Evolutionary conservation across 2,113 vertebrate species (phyloP), one percentile per base, ranked within the genome.

Genomic region (Cettia cetti): DNA sequence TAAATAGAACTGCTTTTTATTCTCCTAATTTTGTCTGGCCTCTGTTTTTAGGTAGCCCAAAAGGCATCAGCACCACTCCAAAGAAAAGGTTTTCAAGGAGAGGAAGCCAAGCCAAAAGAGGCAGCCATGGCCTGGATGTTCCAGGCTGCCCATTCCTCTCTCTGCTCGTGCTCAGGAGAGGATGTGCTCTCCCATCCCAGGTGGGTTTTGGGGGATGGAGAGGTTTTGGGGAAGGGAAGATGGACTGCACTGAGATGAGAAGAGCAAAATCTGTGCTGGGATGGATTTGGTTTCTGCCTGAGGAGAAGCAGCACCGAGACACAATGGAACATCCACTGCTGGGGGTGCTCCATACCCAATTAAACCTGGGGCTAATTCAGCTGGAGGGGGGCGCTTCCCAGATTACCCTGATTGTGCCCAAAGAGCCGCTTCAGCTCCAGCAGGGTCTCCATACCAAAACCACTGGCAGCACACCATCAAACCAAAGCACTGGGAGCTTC

Each of bases 111-210:
- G 17, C 4, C 21, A 11, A 8, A 52, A 20, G 13, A 22, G 3
- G 71, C 5, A 3, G 40, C 20, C 23, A 4, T 0, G 1, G 3
- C 40, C 5, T 8, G 63, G 47, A 9, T 20, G 56, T 21, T 35
- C 50, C 49, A 2, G 0, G 19, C 61, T 45, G 40, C 52, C 14
- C 2, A 3, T 12, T 54, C 6, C 64, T 16, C 28, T 37, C 39
- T 27, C 33, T 8, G 22, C 39, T 4, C 1, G 0, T 3, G 16
- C 13, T 1, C 54, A 3, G 7, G 47, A 2, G 2, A 21, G 27
- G 17, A 74, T 0, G 10, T 3, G 4, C 50, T 50, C 10, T n/a
- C 24, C 6, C 15, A 8, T 11, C 33, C 39, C 4, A 7, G 13
- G 6, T 2, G 44, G 6, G 0, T 19, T 54, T 11, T 1, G 11